Conservation (phyloP, 2,888 invertebrate genomes). For the Callosobruchus maculatus region DNA sequence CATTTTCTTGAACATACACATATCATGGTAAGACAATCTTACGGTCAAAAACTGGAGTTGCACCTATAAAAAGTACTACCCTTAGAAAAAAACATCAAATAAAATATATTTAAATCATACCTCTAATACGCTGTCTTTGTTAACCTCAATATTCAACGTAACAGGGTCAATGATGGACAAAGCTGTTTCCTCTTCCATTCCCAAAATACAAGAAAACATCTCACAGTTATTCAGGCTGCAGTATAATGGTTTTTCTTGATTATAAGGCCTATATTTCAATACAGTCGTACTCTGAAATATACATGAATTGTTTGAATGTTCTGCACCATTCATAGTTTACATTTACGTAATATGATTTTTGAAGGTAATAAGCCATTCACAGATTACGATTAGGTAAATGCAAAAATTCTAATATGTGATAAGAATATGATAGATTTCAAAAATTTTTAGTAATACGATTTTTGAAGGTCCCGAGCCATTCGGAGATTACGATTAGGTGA, state of each 20-base stretch:
- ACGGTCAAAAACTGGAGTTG: slow-evolving; percentile 73
- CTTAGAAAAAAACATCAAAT: neutral
- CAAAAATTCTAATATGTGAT: too few species aligned
- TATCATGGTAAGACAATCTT: slow-evolving; percentile 88
- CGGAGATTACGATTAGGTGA: too few species aligned
- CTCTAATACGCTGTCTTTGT: slow-evolving; percentile 54
- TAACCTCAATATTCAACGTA: slow-evolving; percentile 70
- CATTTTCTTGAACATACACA: slow-evolving; percentile 87
- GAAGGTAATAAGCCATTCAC: too few species aligned
- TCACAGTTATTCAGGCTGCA: slow-evolving; percentile 88
- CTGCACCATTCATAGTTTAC: neutral
- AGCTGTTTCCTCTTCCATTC: slow-evolving; percentile 83
- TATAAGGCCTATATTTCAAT: slow-evolving; percentile 70
- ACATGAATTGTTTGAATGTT: slow-evolving; percentile 1
- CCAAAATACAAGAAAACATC: slow-evolving; percentile 87
- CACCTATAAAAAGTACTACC: slow-evolving; percentile 47
- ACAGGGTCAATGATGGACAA: slow-evolving; percentile 93
- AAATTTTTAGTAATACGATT: too few species aligned
- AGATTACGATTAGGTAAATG: too few species aligned
- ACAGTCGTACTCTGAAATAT: slow-evolving; percentile 83
- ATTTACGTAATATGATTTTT: too few species aligned
- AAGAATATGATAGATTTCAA: too few species aligned
- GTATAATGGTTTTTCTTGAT: slow-evolving; percentile 71
- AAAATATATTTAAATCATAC: slow-evolving; percentile 18
- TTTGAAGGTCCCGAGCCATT: too few species aligned